A percentile compares a stretch with the other conserved stretches of the same genome.
phyloP scores from a whole-genome alignment of 2,797 vertebrate species.

The Scomberomorus guttatus region DNA sequence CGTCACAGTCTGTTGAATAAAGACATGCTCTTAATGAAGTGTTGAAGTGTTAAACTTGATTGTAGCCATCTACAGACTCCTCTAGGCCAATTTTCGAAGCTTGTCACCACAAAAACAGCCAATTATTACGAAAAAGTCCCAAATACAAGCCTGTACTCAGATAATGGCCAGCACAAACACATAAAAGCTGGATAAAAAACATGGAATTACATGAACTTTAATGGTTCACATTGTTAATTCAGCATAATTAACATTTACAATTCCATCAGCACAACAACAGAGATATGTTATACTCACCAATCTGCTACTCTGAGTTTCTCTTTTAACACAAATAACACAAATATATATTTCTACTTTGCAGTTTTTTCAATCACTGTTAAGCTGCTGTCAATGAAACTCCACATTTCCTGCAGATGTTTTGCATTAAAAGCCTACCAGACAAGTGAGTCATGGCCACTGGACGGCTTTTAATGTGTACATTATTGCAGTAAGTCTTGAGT shows the following conservation, averaged over 20 bases:
- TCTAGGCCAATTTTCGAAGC: not conserved
- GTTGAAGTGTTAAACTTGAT: not conserved
- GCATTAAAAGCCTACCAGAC: not conserved
- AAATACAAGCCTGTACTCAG: not conserved
- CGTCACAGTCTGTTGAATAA: slow-evolving; percentile 89
- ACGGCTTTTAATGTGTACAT: slow-evolving; percentile 4
- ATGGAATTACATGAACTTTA: not conserved
- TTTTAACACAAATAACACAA: not conserved
- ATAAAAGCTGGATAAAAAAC: not conserved
- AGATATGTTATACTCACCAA: too few relatives aligned
- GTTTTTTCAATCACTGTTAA: not conserved
- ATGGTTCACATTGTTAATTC: not conserved
- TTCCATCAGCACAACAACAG: not conserved
- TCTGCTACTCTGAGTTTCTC: not conserved
- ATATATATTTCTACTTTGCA: not conserved
- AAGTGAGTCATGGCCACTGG: not conserved
- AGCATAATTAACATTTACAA: too few relatives aligned
- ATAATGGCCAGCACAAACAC: not conserved
- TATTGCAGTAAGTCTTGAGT: slow-evolving; percentile 1
- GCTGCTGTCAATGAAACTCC: not conserved
- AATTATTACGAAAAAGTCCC: not conserved
- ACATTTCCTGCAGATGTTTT: slow-evolving; percentile 1
- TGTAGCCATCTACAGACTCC: not conserved
- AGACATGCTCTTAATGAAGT: not conserved
- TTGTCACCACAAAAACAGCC: not conserved